Base-by-base conservation (phyloP, 2,113 vertebrate species). In the Kryptolebias marmoratus region DNA sequence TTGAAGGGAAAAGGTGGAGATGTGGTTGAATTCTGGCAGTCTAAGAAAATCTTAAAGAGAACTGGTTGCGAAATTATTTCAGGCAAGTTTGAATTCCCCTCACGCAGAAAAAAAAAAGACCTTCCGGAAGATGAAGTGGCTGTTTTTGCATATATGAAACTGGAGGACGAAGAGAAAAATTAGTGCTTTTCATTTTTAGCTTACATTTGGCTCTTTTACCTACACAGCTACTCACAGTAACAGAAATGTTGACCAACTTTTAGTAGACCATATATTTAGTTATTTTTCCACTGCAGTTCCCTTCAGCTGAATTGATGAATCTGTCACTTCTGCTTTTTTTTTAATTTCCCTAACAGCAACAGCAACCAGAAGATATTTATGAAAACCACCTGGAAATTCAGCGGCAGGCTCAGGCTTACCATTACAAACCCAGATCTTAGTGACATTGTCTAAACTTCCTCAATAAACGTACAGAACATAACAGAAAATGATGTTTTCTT, bases 361-460 rank as follows among this genome's bases (percentile, higher is more conserved):
- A 69, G 12, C 42, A 5, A 58, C 12, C 1, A 22, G 70, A 72
- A 63, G 59, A 67, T 0, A 61, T 85, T 30, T 90, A 90, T 67
- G 89, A 84, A 73, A 90, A 90, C 68, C 71, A 70, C 45, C 18
- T 90, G 3, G 71, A 75, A 66, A 13, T 9, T 2, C 2, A 73
- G 32, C 31, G 42, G 11, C 13, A 49, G 11, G n/a, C 11, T 14
- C 2, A 12, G 9, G 39, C 39, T 42, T 9, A 42, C 3, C 14
- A 5, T 7, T 1, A 14, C 13, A 45, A 57, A 13, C 4, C 1
- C 1, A 16, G n/a, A 71, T 9, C 39, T 42, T 9, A 42, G 39
- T 48, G 22, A 18, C 0, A 14, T 44, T 11, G 2, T 39, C 32
- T 67, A 27, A 45, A 8, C 12, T 27, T 56, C 31, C 5, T 72